phyloP scores from a whole-genome alignment of 2,797 vertebrate species.

The Scleropages formosus region DNA sequence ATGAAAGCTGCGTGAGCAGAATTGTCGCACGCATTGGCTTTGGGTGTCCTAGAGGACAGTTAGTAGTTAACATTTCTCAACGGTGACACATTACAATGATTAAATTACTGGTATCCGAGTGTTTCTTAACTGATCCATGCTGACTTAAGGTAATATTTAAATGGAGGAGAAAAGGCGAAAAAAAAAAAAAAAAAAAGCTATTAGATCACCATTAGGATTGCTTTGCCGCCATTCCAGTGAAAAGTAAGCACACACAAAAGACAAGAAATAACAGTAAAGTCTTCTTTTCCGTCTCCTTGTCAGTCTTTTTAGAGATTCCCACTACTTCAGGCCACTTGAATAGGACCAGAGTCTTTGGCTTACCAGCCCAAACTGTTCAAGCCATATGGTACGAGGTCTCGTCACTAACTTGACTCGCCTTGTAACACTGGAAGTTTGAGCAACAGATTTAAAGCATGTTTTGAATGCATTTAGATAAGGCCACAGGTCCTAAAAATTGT shows the following conservation, averaged over 20 bases:
- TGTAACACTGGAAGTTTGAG: constrained; percentile 1
- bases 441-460: not conserved
- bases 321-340: not conserved
- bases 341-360: constrained; percentile 16
- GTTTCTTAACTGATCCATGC: no score
- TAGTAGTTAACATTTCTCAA: no score
- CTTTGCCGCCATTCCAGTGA: not conserved
- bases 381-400: not conserved
- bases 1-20: not conserved
- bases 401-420: not conserved
- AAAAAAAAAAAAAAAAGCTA: no score
- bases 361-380: constrained; percentile 15
- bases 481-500: constrained; percentile 17
- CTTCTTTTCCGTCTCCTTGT: no score
- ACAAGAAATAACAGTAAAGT: not conserved
- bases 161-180: no score
- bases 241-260: not conserved
- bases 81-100: no score
- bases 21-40: not conserved
- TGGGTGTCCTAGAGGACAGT: no score
- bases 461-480: constrained; percentile 9
- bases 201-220: not conserved
- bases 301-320: not conserved
- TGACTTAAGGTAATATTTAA: no score
- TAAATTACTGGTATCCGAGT: no score